phyloP scores from a whole-genome alignment of 2,888 invertebrate species.

The Flexamia atlantica region DNA sequence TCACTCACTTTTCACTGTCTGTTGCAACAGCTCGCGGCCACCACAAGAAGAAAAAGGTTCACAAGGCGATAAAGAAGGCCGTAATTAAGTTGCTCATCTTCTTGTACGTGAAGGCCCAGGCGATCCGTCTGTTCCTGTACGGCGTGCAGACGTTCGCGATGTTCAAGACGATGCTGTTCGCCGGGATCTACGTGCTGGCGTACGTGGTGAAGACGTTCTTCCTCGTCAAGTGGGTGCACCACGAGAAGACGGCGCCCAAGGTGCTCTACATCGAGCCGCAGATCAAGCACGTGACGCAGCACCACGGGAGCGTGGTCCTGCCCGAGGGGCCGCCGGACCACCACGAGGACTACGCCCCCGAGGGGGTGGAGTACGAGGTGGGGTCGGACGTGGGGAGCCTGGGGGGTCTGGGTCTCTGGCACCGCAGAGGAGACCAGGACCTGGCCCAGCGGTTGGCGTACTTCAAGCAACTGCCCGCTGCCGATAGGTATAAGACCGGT shows the following conservation, averaged over 20 bases:
- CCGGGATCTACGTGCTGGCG: slow-evolving; percentile 58
- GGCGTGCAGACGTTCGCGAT: slow-evolving; percentile 51
- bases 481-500: not conserved
- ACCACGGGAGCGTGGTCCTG: slow-evolving; percentile 30
- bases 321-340: slow-evolving; percentile 24
- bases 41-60: slow-evolving; percentile 61
- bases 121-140: slow-evolving; percentile 55
- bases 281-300: slow-evolving; percentile 58
- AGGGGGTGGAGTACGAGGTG: slow-evolving; percentile 29
- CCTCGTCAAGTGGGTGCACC: slow-evolving; percentile 54
- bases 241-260: slow-evolving; percentile 49
- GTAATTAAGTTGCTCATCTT: slow-evolving; percentile 60
- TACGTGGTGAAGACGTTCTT: slow-evolving; percentile 52
- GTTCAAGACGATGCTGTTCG: slow-evolving; percentile 57
- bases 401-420: slow-evolving; percentile 2
- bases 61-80: slow-evolving; percentile 57
- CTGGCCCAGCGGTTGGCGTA: slow-evolving; percentile 19
- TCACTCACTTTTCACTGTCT: slow-evolving; percentile 22
- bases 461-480: slow-evolving; percentile 19
- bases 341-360: slow-evolving; percentile 58
- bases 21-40: slow-evolving; percentile 58
- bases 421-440: not conserved
- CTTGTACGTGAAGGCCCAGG: slow-evolving; percentile 61
- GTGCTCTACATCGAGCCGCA: slow-evolving; percentile 58
- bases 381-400: slow-evolving; percentile 14